These are phyloP conservation scores for Nemopilema nomurai DNA, from an alignment of 30 jellyfish, hydroid and myxozoan genomes.

Conservation along the genomic window DNA sequence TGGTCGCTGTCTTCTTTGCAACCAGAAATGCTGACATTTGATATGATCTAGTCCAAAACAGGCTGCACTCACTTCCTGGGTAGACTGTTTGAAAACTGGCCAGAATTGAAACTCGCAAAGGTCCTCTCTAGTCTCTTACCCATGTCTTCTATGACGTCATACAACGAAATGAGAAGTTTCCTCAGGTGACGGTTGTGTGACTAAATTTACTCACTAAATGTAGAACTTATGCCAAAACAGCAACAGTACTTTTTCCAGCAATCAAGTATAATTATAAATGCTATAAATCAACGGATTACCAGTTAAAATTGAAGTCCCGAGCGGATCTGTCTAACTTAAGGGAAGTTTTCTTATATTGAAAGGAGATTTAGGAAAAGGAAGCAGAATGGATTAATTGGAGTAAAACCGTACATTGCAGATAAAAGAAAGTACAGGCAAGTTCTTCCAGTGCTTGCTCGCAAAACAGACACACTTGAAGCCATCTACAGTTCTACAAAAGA, in stretches of 20 bases:
- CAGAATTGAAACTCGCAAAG: background rate
- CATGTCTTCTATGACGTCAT: background rate
- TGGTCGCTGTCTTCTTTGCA: too few relatives aligned
- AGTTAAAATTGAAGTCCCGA: background rate
- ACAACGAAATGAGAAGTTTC: too few relatives aligned
- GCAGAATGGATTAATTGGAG: too few relatives aligned
- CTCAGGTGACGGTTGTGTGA: too few relatives aligned
- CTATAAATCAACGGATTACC: background rate
- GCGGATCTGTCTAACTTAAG: background rate
- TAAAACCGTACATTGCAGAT: too few relatives aligned
- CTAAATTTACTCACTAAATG: background rate
- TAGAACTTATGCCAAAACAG: background rate
- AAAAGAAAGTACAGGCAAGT: too few relatives aligned
- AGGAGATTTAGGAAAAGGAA: too few relatives aligned
- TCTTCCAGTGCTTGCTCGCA: too few relatives aligned
- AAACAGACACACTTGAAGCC: too few relatives aligned
- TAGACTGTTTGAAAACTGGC: background rate
- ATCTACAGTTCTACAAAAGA: background rate
- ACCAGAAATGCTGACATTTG: conserved; percentile 13
- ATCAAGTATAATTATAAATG: too few relatives aligned
- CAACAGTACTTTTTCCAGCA: background rate
- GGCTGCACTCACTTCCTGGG: background rate
- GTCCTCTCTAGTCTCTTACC: background rate
- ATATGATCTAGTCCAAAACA: background rate
- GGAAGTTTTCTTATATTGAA: background rate